Base-by-base conservation (phyloP, 2,113 vertebrate genomes). In the Brachionichthys hirsutus region DNA sequence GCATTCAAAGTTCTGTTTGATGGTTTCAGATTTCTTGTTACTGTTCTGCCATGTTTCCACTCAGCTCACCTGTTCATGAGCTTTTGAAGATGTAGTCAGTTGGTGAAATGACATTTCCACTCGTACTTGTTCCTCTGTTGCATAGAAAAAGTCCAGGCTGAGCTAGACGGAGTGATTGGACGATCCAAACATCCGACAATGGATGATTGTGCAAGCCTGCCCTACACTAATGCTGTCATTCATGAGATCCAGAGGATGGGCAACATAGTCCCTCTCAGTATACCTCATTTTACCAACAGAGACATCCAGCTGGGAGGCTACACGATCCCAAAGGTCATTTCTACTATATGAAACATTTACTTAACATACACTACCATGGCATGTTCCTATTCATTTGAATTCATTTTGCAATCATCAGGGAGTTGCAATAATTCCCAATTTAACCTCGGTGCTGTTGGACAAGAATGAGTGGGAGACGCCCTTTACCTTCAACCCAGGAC, bases 181-280 rank as follows among this genome's bases (percentile, higher is more conserved):
- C 84, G 73, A 58, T 62, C 60, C 0, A 78, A 70, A 12, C 77
- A 68, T 3, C 89, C 89, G 0, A 40, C 61, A 24, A 80, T 90
- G 83, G 73, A 74, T 6, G 91, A 93, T 80, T 83, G 83, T 19
- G 19, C 14, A 54, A 80, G 54, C 18, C 68, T 93, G 79, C 94
- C 93, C 0, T 95, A 93, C 67, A 94, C 92, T 54, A 88, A 93
- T 0, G 92, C 93, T 0, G 92, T 92, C 47, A 55, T 95, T 72
- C 93, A 95, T 0, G 94, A 95, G 58, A 70, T 92, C 46, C 92
- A 89, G 67, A 92, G 93, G 53, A 90, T 87, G 40, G 41, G 80
- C 14, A 92, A 92, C 15, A 82, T 94, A 8, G 0, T 89, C 3
- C 92, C 93, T 2, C 48, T 93, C 15, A 86, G 70, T 0, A 0